phyloP scores from a whole-genome alignment of 2,113 vertebrate species.

The Podarcis raffonei region DNA sequence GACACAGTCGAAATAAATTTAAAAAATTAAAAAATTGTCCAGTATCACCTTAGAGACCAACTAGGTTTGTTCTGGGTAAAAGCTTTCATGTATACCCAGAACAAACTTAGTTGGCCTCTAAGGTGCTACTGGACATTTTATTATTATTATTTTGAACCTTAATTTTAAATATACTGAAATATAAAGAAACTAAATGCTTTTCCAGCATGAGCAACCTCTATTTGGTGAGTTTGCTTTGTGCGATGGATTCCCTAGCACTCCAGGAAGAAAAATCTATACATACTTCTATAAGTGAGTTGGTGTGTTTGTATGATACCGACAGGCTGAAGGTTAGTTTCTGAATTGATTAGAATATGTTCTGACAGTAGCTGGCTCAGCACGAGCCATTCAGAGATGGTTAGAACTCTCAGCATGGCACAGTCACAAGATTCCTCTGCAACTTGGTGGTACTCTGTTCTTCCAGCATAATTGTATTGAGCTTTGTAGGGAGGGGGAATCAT shows the following conservation, averaged over 20 bases:
- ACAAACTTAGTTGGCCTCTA: too few relatives aligned
- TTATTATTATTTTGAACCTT: too few relatives aligned
- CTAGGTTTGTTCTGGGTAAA: too few relatives aligned
- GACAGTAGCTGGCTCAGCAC: slow-evolving; percentile 14
- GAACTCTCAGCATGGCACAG: background rate
- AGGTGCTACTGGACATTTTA: too few relatives aligned
- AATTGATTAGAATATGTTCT: background rate
- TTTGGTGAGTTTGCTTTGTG: background rate
- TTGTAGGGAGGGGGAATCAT: background rate
- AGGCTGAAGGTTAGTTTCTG: slow-evolving; percentile 29
- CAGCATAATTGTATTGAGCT: background rate
- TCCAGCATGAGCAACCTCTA: background rate
- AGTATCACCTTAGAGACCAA: too few relatives aligned
- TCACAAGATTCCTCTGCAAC: background rate
- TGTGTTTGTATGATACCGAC: background rate
- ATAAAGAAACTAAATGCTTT: background rate
- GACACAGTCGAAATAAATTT: too few relatives aligned
- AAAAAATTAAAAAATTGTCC: too few relatives aligned
- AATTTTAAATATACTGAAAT: too few relatives aligned
- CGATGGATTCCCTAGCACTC: background rate
- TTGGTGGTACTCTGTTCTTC: slow-evolving; percentile 24
- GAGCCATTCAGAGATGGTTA: slow-evolving; percentile 2
- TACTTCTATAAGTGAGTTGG: background rate
- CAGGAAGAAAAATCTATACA: background rate
- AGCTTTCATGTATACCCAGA: too few relatives aligned